A percentile compares a stretch with the other conserved stretches of the same genome.
Evolutionary conservation across 2,888 invertebrate species (phyloP).

Genomic region (Epicampocera succincta): DNA sequence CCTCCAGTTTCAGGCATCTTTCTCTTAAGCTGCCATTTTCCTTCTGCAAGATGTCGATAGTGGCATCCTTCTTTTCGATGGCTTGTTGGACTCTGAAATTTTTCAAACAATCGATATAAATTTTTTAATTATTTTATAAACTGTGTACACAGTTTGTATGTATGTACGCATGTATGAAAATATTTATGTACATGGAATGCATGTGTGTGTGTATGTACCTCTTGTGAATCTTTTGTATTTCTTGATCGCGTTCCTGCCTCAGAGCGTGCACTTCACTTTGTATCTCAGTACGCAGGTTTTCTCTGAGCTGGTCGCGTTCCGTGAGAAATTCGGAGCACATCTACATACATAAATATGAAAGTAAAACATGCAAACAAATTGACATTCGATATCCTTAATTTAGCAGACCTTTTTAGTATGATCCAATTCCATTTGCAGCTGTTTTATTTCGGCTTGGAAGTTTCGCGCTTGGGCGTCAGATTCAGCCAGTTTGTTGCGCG

Average conservation of each 20-base stretch:
- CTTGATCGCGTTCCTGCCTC: slow-evolving; percentile 87
- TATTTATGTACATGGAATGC: too few relatives aligned
- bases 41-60: slow-evolving; percentile 87
- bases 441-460: slow-evolving; percentile 84
- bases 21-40: slow-evolving; percentile 87
- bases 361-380: neutral
- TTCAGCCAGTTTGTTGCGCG: slow-evolving; percentile 85
- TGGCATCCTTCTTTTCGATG: slow-evolving; percentile 90
- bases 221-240: slow-evolving; percentile 90
- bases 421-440: slow-evolving; percentile 86
- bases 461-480: slow-evolving; percentile 85
- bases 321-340: slow-evolving; percentile 82
- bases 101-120: neutral
- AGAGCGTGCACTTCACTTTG: slow-evolving; percentile 85
- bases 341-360: slow-evolving; percentile 73
- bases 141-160: too few relatives aligned
- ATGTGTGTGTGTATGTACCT: too few relatives aligned
- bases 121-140: neutral
- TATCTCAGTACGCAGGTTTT: slow-evolving; percentile 85
- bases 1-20: slow-evolving; percentile 88
- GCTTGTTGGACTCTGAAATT: slow-evolving; percentile 89
- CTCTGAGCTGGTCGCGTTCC: slow-evolving; percentile 84
- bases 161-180: too few relatives aligned
- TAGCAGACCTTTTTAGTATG: slow-evolving; percentile 84
- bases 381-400: neutral